These are phyloP conservation scores for Lissocephala sabroskyi DNA, from an alignment of 2,888 invertebrate species.

Conservation along the genomic window DNA sequence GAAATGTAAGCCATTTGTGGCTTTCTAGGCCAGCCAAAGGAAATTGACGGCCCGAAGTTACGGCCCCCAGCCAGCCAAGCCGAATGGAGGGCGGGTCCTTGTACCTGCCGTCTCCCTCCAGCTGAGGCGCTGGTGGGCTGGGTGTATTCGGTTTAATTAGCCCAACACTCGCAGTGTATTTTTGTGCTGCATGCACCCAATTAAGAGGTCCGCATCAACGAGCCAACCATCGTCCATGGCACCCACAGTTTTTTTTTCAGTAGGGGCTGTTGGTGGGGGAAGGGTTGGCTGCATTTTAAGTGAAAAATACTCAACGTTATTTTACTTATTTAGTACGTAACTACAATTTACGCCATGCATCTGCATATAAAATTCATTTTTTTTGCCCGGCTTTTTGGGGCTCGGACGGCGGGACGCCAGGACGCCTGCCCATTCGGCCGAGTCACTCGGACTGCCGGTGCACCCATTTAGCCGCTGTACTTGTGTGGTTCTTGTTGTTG, in stretches of 20 bases:
- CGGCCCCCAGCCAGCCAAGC: background rate
- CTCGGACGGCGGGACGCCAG: background rate
- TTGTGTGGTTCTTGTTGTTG: slow-evolving; percentile 2
- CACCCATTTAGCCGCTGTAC: slow-evolving; percentile 12
- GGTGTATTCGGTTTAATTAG: too few species aligned
- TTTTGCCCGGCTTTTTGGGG: slow-evolving; percentile 14
- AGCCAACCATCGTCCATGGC: slow-evolving; percentile 8
- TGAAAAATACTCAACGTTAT: slow-evolving; percentile 63
- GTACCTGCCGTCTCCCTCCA: slow-evolving; percentile 17
- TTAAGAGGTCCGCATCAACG: slow-evolving; percentile 42
- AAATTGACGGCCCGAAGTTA: too few species aligned
- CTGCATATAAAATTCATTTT: slow-evolving; percentile 59
- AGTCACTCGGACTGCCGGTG: background rate
- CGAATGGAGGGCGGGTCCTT: too few species aligned
- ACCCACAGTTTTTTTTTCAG: slow-evolving; percentile 19
- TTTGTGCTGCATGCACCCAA: slow-evolving; percentile 61
- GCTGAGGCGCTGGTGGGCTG: slow-evolving; percentile 47
- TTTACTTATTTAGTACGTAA: slow-evolving; percentile 65
- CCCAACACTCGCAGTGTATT: slow-evolving; percentile 51
- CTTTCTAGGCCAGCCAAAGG: background rate
- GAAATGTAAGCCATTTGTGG: too few species aligned
- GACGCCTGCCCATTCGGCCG: too few species aligned
- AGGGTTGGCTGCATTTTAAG: slow-evolving; percentile 42
- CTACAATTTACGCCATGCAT: slow-evolving; percentile 60
- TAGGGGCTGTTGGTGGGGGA: slow-evolving; percentile 10